Evolutionary conservation across 2,888 invertebrate species (phyloP), one percentile per base, ranked within the genome.

Genomic region (Prosopocoilus inquinatus): DNA sequence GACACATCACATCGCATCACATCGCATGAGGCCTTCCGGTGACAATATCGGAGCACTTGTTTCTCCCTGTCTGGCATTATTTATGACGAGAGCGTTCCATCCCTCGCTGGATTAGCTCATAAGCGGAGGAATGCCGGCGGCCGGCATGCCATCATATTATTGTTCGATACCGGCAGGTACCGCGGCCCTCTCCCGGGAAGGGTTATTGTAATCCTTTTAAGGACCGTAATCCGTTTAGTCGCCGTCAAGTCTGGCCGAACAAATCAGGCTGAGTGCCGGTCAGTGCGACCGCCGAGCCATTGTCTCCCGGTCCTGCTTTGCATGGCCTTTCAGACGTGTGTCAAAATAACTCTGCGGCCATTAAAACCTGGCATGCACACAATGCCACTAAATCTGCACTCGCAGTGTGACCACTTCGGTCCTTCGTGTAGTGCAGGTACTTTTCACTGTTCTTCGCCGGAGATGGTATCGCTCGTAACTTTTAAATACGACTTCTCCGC

Each of bases 321-420:
- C 65, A 65, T 57, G 57, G 57, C 51, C 35, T 55, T 57, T 58
- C 53, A 55, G 53, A 60, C 55, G 46, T 54, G 51, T 63, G 65
- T 65, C 65, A 64, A 65, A 64, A 65, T 64, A 64, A 64, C 62
- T 62, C 55, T 20, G 39, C 47, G 28, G 38, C 46, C 39, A 52
- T 52, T 52, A 52, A 52, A 47, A 32, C 38, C 47, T 32, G 38
- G 41, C 33, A 34, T 33, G 35, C 36, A 39, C 47, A 53, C 53
- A 53, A 53, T 28, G 41, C 47, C 16, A 41, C 41, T 41, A 41
- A 41, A 41, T 41, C 12, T 41, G 41, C 41, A 41, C 41, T 41
- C 15, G 41, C 41, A 16, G 41, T 41, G 41, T 41, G 41, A 41
- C 15, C 15, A 38, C 16, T 41, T 15, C 41, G 41, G 7, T 5